Conservation (phyloP, 2,888 invertebrate species). For the Neoaliturus tenellus region DNA sequence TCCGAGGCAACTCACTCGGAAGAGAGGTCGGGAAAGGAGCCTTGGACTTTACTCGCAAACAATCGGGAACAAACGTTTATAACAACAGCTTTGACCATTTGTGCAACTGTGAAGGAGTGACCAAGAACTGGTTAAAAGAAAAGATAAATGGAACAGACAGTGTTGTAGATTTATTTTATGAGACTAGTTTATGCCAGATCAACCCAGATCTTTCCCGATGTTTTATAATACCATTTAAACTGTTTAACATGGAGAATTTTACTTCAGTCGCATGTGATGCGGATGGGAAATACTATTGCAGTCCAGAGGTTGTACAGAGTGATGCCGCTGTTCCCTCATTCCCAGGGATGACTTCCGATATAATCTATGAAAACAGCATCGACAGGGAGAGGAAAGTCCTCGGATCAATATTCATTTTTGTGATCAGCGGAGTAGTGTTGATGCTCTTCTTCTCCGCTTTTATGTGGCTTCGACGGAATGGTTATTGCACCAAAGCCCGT, state of each 20-base stretch:
- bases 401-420: constrained; percentile 75
- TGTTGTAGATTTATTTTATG: constrained; percentile 72
- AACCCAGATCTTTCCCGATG: constrained; percentile 78
- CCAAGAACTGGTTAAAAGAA: constrained; percentile 75
- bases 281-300: constrained; percentile 67
- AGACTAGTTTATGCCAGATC: constrained; percentile 80
- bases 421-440: constrained; percentile 74
- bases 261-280: constrained; percentile 77
- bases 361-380: constrained; percentile 61
- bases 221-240: constrained; percentile 79
- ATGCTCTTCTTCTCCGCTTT: constrained; percentile 76
- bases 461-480: constrained; percentile 77
- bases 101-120: constrained; percentile 78
- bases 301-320: constrained; percentile 74
- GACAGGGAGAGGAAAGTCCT: constrained; percentile 69
- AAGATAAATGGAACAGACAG: constrained; percentile 73
- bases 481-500: constrained; percentile 72
- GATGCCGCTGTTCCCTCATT: constrained; percentile 73
- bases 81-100: constrained; percentile 79
- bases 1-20: constrained; percentile 62
- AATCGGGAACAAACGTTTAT: constrained; percentile 73
- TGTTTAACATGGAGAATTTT: constrained; percentile 79
- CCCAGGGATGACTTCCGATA: constrained; percentile 62
- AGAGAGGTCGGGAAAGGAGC: constrained; percentile 65
- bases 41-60: constrained; percentile 76